Percentiles rank a stretch among this genome's conserved stretches.
phyloP scores from a whole-genome alignment of 2,797 vertebrate genomes.

The Yasuhikotakia modesta region DNA sequence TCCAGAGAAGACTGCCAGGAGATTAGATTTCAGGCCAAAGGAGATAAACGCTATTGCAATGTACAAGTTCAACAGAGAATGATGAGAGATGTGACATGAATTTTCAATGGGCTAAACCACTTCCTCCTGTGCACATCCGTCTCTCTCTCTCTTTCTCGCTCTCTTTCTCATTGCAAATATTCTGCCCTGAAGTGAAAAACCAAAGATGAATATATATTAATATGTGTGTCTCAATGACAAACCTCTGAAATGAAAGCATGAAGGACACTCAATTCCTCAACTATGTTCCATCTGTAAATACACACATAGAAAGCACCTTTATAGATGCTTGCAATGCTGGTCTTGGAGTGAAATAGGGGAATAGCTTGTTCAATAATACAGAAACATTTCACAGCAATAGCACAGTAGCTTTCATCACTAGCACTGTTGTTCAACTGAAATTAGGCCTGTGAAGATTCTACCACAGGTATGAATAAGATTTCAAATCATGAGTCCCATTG shows the following conservation, averaged over 20 bases:
- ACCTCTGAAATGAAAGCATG: conserved; percentile 15
- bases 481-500: not conserved
- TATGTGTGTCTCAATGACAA: conserved; percentile 8
- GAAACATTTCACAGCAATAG: no score
- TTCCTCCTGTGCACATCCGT: conserved; percentile 63
- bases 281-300: not conserved
- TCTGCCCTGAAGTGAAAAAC: conserved; percentile 13
- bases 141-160: conserved; percentile 44
- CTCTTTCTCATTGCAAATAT: conserved; percentile 32
- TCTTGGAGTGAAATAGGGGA: no score
- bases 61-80: conserved; percentile 41
- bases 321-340: not conserved
- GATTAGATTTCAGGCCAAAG: conserved; percentile 26
- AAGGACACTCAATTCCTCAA: not conserved
- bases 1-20: not conserved
- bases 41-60: conserved; percentile 33
- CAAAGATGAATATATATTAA: conserved; percentile 3
- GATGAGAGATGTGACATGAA: conserved; percentile 44
- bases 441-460: no score
- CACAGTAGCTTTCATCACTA: no score
- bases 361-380: no score
- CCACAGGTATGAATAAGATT: not conserved
- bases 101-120: conserved; percentile 63
- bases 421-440: no score
- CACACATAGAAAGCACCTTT: not conserved